Conservation (phyloP, 1,140 invertebrate genomes). For the Hylyphantes graminicola region DNA sequence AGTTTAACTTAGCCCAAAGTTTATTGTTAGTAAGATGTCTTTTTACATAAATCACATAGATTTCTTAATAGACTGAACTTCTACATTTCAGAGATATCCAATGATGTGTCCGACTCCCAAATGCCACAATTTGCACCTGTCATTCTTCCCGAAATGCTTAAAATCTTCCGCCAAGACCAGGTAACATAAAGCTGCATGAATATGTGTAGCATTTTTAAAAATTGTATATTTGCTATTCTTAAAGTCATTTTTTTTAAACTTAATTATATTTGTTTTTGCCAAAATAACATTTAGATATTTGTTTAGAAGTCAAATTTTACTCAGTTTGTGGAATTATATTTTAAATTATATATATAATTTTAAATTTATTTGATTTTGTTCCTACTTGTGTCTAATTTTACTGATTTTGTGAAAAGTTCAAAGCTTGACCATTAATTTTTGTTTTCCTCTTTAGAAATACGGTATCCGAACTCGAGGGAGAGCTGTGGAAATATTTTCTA, state of each 20-base stretch:
- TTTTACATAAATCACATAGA: no score
- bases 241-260: no score
- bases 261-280: no score
- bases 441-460: conserved; percentile 71
- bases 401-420: neutral
- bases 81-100: conserved; percentile 73
- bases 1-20: neutral
- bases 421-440: neutral
- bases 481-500: conserved; percentile 78
- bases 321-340: no score
- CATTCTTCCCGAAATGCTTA: conserved; percentile 81
- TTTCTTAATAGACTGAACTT: no score
- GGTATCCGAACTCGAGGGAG: conserved; percentile 74
- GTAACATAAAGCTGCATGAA: no score
- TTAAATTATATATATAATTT: no score
- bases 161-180: conserved; percentile 77
- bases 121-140: conserved; percentile 79
- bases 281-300: no score
- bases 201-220: no score
- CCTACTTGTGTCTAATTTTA: neutral
- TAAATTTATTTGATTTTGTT: no score
- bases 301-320: no score
- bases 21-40: neutral
- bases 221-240: no score
- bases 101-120: conserved; percentile 78